Percentiles rank a stretch among this genome's conserved stretches.
Conservation (phyloP, 2,888 invertebrate genomes). For the Epirrhoe alternata region DNA sequence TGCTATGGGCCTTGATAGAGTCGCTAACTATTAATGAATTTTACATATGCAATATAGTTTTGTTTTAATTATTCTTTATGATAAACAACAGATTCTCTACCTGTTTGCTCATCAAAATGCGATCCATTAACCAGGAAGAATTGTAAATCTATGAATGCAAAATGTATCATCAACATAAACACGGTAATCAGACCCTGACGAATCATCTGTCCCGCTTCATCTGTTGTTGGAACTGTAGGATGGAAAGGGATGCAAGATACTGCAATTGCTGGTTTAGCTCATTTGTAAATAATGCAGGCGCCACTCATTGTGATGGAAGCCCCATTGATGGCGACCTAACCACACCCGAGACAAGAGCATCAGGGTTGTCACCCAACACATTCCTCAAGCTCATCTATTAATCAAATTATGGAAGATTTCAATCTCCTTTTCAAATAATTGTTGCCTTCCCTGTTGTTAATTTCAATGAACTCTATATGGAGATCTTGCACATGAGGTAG, state of each 20-base stretch:
- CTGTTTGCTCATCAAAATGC: slow-evolving; percentile 7
- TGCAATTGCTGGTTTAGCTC: slow-evolving; percentile 47
- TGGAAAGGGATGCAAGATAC: slow-evolving; percentile 21
- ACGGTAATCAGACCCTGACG: slow-evolving; percentile 26
- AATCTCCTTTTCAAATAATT: too few species aligned
- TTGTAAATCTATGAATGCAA: slow-evolving; percentile 27
- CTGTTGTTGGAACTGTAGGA: background rate
- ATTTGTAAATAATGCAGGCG: slow-evolving; percentile 80
- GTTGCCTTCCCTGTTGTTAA: too few species aligned
- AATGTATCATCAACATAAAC: slow-evolving; percentile 27
- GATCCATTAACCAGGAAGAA: slow-evolving; percentile 26
- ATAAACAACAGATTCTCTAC: background rate
- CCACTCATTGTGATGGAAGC: slow-evolving; percentile 79
- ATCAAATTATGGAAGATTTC: too few species aligned
- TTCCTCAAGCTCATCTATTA: background rate
- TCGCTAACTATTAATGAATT: slow-evolving; percentile 15
- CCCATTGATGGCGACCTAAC: slow-evolving; percentile 67
- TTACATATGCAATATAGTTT: slow-evolving; percentile 1
- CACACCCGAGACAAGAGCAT: slow-evolving; percentile 51
- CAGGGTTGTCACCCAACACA: slow-evolving; percentile 59
- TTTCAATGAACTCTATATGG: too few species aligned
- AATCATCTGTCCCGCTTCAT: slow-evolving; percentile 25
- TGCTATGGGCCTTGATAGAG: slow-evolving; percentile 19
- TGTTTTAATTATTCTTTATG: background rate
- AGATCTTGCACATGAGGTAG: too few species aligned